Conservation (phyloP, 2,113 vertebrate species). For the Oophaga pumilio region DNA sequence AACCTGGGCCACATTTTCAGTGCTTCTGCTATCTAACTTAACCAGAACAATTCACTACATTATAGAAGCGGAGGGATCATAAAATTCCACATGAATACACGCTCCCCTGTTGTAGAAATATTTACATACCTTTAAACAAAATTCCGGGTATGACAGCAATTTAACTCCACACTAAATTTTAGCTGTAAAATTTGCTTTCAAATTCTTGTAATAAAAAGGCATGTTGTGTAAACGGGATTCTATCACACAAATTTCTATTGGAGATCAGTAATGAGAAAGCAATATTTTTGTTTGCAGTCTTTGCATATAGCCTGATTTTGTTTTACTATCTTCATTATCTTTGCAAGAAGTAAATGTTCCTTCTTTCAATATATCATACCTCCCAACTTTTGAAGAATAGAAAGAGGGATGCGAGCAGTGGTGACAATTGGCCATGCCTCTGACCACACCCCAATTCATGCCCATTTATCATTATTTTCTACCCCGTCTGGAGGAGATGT, state of each 20-base stretch:
- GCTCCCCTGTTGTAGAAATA: conserved; percentile 15
- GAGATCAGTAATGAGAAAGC: not conserved
- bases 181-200: conserved; percentile 36
- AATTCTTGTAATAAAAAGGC: conserved; percentile 3
- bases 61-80: conserved; percentile 31
- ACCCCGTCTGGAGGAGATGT: too few relatives aligned
- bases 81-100: conserved; percentile 19
- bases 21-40: conserved; percentile 31
- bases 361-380: not conserved
- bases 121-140: conserved; percentile 32
- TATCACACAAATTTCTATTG: not conserved
- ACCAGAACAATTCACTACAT: conserved; percentile 12
- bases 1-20: not conserved
- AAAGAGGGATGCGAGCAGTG: too few relatives aligned
- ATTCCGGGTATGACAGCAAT: conserved; percentile 32
- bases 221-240: not conserved
- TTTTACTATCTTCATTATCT: too few relatives aligned
- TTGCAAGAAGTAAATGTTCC: not conserved
- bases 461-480: too few relatives aligned
- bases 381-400: too few relatives aligned
- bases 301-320: not conserved
- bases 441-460: too few relatives aligned
- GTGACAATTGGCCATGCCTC: too few relatives aligned
- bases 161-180: conserved; percentile 32
- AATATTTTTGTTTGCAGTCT: not conserved